Percentiles rank a stretch among this genome's conserved stretches.
Conservation (phyloP, 2,888 invertebrate genomes). For the Anthrax anthrax region DNA sequence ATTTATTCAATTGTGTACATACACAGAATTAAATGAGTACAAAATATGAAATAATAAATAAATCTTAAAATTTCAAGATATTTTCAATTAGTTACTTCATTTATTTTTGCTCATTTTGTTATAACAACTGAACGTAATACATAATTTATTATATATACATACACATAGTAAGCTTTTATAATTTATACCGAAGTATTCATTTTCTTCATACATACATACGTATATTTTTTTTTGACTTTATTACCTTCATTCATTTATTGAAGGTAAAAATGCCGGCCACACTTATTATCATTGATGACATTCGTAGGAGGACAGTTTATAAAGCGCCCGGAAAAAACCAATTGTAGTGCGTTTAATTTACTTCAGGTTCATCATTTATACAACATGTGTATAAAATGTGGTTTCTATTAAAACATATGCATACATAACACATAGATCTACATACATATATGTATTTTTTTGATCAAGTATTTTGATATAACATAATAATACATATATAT, state of each 20-base stretch:
- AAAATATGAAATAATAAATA: too few species aligned
- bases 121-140: too few species aligned
- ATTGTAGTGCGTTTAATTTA: constrained; percentile 33
- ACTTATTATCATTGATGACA: constrained; percentile 12
- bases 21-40: too few species aligned
- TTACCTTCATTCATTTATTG: neutral
- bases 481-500: too few species aligned
- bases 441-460: too few species aligned
- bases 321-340: constrained; percentile 34
- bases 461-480: too few species aligned
- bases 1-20: too few species aligned
- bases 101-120: neutral
- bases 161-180: too few species aligned
- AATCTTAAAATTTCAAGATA: neutral
- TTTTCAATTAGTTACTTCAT: neutral
- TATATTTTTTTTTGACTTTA: neutral
- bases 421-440: neutral
- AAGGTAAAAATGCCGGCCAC: constrained; percentile 3
- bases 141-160: too few species aligned
- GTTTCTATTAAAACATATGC: too few species aligned
- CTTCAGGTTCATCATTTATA: constrained; percentile 5
- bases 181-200: too few species aligned
- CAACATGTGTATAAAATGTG: neutral
- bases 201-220: too few species aligned
- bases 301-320: constrained; percentile 15